Evolutionary conservation across 2,113 vertebrate genomes (phyloP).

Genomic region (Ciconia boyciana): DNA sequence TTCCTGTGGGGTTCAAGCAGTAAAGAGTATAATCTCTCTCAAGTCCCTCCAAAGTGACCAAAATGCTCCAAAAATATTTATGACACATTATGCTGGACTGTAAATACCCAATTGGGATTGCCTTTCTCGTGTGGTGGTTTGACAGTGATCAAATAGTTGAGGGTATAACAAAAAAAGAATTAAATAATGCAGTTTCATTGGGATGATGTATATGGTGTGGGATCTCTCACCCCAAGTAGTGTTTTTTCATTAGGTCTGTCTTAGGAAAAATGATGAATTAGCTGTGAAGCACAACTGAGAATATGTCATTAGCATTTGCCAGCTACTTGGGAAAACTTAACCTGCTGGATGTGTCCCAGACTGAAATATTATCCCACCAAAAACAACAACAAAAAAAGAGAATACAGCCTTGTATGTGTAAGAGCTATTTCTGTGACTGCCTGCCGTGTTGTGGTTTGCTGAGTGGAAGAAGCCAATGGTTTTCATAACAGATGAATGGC

Average conservation of each 20-base stretch:
- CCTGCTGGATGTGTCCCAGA: background rate
- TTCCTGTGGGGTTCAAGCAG: conserved; percentile 41
- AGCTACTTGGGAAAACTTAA: background rate
- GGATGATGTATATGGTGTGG: background rate
- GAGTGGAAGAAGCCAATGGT: background rate
- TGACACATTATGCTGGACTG: background rate
- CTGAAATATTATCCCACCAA: background rate
- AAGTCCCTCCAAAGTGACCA: conserved; percentile 27
- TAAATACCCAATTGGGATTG: background rate
- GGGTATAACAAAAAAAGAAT: background rate
- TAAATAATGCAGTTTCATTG: background rate
- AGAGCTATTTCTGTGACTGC: background rate
- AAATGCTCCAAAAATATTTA: background rate
- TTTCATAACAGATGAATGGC: background rate
- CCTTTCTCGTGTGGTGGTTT: background rate
- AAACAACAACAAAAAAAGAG: background rate
- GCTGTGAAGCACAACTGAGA: background rate
- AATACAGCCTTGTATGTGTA: background rate
- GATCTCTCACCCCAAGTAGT: background rate
- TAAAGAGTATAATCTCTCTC: conserved; percentile 31
- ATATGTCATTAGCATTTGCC: background rate
- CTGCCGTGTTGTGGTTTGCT: background rate
- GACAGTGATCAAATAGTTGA: background rate
- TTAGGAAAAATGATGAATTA: background rate
- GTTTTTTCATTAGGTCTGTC: background rate